Base-by-base conservation (phyloP, 1,140 invertebrate species). In the Drosophila truncata region DNA sequence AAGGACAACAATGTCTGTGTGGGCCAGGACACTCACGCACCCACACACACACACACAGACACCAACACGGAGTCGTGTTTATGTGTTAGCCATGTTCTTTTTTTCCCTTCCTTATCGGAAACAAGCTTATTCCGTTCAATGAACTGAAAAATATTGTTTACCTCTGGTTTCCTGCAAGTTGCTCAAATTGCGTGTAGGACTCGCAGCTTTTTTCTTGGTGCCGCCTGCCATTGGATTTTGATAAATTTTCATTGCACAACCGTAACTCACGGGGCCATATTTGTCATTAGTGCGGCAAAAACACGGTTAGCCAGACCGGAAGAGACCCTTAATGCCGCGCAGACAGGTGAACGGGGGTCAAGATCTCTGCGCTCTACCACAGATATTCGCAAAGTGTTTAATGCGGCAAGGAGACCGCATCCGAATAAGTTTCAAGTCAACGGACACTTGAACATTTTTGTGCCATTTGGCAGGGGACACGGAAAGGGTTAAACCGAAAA, bases 91-190 rank as follows among this genome's bases (percentile, higher is more conserved):
- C 63, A 46, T 50, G 77, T 63, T 70, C 71, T 75, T 72, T 64
- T 52, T 58, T 59, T 39, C 64, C 37, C 67, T 78, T 81, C 60
- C 78, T 90, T 90, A 90, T 90, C 85, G 85, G 81, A 90, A 90
- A 90, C 75, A 70, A 90, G 85, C 85, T 90, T 90, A 90, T 90
- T 90, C 85, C 85, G 81, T 90, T 90, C 85, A 90, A 85, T 90
- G 85, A 90, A 90, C 85, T 82, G 85, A 66, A 82, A 85, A 90
- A 90, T 90, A 90, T 90, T 90, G 85, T 85, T 90, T 90, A 90
- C 85, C 85, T 90, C 81, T 76, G 70, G 57, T 63, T 82, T 73
- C 74, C 71, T 59, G 55, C 64, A 72, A 73, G 42, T 73, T 70
- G 33, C 67, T 71, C 46, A 72, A 80, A 78, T 69, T 78, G 69